Evolutionary conservation across 2,888 invertebrate genomes (phyloP), one percentile per base, ranked within the genome.

Genomic region (Pheosia tremula): DNA sequence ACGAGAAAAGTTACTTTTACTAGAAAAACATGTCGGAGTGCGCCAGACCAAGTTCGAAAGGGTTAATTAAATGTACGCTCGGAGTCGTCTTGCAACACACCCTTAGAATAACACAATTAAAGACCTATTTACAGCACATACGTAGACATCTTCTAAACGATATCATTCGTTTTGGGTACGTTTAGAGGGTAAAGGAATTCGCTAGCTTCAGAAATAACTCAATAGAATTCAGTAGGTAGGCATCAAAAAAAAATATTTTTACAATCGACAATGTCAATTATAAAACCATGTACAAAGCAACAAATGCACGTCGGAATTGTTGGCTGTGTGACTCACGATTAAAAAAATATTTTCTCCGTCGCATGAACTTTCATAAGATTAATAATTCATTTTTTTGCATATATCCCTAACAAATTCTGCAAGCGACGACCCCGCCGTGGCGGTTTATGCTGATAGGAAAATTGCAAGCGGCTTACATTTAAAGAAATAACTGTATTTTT

Each of bases 141-240:
- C 11, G 24, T 50, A 11, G 50, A 6, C 24, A 11, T 24, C 3
- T 6, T 50, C 50, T 37, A 3, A 41, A 41, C 8, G 5, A 8
- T 41, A 8, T 41, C 41, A 41, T 41, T 41, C 5, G 6, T 41
- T 41, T 41, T 41, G 8, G 41, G 8, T 41, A 41, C 8, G 5
- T 41, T 41, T 5, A 1, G 8, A 41, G 8, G 41, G 41, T 41
- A 8, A 8, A 41, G 6, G 5, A 41, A 41, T 7, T 41, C 41
- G 2, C 24, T 24, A 24, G 24, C 24, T 24, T 24, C 50, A n/a
- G 50, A 8, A 5, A 5, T n/a, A 61, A 64, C 63, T 59, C 61
- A 52, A 37, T 56, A 43, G 59, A 66, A 69, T 72, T 61, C 38
- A 13, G 49, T 61, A 57, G 52, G 58, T 57, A 57, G 43, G 62